Percentiles rank a stretch among this genome's conserved stretches.
Conservation (phyloP, 2,797 vertebrate species). For the Urosaurus nigricauda region DNA sequence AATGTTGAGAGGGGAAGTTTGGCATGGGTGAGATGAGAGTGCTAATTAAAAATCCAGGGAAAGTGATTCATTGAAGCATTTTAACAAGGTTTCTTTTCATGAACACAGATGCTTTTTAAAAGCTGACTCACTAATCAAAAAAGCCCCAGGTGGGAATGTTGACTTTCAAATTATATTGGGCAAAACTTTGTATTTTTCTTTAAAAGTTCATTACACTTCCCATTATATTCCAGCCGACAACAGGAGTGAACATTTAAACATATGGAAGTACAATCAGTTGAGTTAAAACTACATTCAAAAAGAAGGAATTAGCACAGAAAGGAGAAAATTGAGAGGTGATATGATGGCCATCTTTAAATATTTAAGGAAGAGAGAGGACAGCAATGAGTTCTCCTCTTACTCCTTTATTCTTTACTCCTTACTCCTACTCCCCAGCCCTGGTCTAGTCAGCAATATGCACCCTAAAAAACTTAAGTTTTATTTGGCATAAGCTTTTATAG, state of each 20-base stretch:
- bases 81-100: conserved; percentile 7
- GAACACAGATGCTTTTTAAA: conserved; percentile 5
- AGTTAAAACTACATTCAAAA: not conserved
- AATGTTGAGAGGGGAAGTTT: not conserved
- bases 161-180: conserved; percentile 26
- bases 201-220: not conserved
- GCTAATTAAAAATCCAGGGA: conserved; percentile 5
- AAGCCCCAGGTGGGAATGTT: not conserved
- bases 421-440: too few species aligned
- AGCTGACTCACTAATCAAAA: conserved; percentile 12
- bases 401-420: too few species aligned
- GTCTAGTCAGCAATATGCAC: too few species aligned
- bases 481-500: too few species aligned
- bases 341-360: too few species aligned
- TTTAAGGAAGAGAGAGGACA: too few species aligned
- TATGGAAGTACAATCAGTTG: conserved; percentile 8
- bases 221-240: not conserved
- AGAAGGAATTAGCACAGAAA: not conserved
- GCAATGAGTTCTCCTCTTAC: too few species aligned
- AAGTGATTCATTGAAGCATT: conserved; percentile 18
- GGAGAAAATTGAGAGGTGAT: too few species aligned
- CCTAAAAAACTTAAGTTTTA: too few species aligned
- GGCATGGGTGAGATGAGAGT: not conserved
- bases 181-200: not conserved
- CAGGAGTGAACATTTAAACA: conserved; percentile 32